Percentiles rank a stretch among this genome's conserved stretches.
Conservation (phyloP, 2,888 invertebrate species). For the Temnothorax ravouxi region DNA sequence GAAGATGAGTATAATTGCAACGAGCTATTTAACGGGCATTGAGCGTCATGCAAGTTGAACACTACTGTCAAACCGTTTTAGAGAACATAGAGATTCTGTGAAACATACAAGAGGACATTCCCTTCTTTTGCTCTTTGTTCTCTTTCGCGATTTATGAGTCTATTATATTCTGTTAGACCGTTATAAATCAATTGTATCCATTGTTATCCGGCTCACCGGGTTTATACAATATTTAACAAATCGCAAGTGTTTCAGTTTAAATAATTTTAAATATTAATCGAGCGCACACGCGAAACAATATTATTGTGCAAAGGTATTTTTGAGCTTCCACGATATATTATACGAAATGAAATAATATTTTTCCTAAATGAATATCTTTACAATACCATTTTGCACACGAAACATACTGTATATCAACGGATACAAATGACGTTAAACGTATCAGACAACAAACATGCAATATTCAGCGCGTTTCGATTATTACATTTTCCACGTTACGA, state of each 20-base stretch:
- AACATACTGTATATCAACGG: conserved; percentile 35
- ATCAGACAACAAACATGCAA: conserved; percentile 46
- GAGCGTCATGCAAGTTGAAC: conserved; percentile 13
- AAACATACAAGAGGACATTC: background rate
- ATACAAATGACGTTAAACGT: conserved; percentile 45
- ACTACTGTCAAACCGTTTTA: background rate
- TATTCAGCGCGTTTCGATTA: conserved; percentile 48
- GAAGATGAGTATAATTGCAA: conserved; percentile 18
- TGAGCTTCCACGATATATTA: conserved; percentile 28
- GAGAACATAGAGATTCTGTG: background rate
- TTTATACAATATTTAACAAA: conserved; percentile 20
- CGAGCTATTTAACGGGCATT: conserved; percentile 2
- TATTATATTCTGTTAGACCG: background rate
- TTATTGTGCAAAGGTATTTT: conserved; percentile 2
- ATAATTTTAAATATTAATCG: conserved; percentile 24
- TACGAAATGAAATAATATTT: conserved; percentile 16
- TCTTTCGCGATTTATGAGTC: background rate
- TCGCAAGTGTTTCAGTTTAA: background rate
- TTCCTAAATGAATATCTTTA: background rate
- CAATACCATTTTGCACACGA: conserved; percentile 27
- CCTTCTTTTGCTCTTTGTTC: background rate
- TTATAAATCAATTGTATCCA: conserved; percentile 20
- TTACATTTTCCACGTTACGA: conserved; percentile 42
- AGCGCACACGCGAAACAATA: background rate
- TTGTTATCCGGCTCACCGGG: background rate